Evolutionary conservation across 2,888 invertebrate species (phyloP).

Genomic region (Sthenelais limicola): DNA sequence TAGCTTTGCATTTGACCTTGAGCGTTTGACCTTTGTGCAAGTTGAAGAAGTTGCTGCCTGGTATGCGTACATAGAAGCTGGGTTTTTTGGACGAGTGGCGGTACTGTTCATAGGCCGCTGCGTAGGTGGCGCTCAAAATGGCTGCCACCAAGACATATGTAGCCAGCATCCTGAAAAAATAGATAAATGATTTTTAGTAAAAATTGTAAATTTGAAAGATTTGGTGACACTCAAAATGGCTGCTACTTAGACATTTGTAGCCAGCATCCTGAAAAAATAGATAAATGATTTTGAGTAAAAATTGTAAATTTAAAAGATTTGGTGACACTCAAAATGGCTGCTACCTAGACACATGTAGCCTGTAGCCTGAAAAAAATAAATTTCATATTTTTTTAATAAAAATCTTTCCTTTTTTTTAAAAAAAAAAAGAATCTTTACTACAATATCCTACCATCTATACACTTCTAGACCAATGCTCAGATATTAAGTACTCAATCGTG

Average conservation of each 20-base stretch:
- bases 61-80: constrained; percentile 3
- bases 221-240: constrained; percentile 2
- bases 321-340: constrained; percentile 3
- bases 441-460: too few relatives aligned
- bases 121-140: constrained; percentile 17
- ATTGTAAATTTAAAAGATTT: too few relatives aligned
- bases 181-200: too few relatives aligned
- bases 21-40: background rate
- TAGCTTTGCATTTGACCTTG: constrained; percentile 24
- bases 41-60: constrained; percentile 15
- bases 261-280: constrained; percentile 8
- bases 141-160: constrained; percentile 14
- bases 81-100: background rate
- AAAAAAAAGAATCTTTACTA: too few relatives aligned
- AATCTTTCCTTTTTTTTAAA: too few relatives aligned
- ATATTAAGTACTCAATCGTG: too few relatives aligned
- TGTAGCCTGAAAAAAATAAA: background rate
- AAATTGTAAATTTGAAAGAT: too few relatives aligned
- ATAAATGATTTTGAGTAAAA: too few relatives aligned
- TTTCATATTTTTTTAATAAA: too few relatives aligned
- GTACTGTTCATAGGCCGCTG: constrained; percentile 32
- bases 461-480: too few relatives aligned
- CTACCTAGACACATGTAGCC: constrained; percentile 7
- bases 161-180: constrained; percentile 11
- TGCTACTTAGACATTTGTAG: constrained; percentile 6